A percentile compares a stretch with the other conserved stretches of the same genome.
phyloP scores from a whole-genome alignment of 1,140 invertebrate genomes.

The Ceratosolen fusciceps region DNA sequence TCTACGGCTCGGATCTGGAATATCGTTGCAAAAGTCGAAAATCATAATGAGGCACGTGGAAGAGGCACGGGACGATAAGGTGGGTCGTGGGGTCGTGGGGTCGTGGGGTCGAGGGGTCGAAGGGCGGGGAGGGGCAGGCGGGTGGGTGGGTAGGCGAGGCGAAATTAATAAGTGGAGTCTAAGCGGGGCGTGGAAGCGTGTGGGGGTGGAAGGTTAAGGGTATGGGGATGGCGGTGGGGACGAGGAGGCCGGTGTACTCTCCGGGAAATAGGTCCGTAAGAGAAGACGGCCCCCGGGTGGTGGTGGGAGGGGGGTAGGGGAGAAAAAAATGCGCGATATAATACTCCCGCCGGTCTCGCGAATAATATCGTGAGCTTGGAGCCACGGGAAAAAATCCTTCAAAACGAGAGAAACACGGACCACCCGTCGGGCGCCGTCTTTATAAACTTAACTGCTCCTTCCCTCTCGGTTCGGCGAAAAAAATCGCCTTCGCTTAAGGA shows the following conservation, averaged over 20 bases:
- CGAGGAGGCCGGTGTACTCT: neutral
- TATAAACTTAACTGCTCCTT: conserved; percentile 4
- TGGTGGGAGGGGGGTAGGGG: neutral
- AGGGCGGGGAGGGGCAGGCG: too few relatives aligned
- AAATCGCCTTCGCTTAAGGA: conserved; percentile 36
- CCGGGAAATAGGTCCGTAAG: conserved; percentile 2
- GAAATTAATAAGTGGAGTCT: conserved; percentile 27
- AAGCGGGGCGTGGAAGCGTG: neutral
- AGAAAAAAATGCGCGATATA: conserved; percentile 32
- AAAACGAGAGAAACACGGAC: conserved; percentile 47
- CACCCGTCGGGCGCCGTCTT: conserved; percentile 36
- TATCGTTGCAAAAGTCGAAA: neutral
- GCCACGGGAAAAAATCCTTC: conserved; percentile 39
- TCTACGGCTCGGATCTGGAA: neutral
- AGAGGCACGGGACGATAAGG: neutral
- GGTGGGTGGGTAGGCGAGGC: too few relatives aligned
- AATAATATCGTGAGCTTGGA: conserved; percentile 21
- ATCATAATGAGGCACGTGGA: neutral
- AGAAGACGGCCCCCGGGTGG: neutral
- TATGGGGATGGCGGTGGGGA: neutral
- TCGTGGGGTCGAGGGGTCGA: too few relatives aligned
- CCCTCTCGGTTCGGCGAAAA: conserved; percentile 2
- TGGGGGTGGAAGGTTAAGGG: too few relatives aligned
- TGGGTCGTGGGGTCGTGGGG: too few relatives aligned
- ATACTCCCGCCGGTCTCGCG: conserved; percentile 16